Percentiles rank a stretch among this genome's conserved stretches.
Conservation (phyloP, 2,113 vertebrate genomes). For the Gavialis gangeticus region DNA sequence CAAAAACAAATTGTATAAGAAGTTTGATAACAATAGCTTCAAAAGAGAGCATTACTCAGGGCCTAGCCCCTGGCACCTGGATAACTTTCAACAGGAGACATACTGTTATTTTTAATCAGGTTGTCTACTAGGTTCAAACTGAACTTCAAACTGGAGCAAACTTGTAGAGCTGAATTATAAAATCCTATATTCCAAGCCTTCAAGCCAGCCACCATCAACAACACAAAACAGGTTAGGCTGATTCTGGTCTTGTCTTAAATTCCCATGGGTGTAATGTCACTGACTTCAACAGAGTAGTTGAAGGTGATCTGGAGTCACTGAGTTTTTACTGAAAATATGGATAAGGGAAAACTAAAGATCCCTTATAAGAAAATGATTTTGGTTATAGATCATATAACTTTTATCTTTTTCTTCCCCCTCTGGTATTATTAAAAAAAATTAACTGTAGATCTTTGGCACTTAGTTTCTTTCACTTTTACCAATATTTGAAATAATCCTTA, state of each 20-base stretch:
- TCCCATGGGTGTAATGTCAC: background rate
- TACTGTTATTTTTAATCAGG: conserved; percentile 25
- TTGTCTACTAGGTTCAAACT: conserved; percentile 8
- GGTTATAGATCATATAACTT: background rate
- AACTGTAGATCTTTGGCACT: background rate
- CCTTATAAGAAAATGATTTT: background rate
- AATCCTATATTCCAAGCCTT: background rate
- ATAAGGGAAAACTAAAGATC: background rate
- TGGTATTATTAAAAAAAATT: background rate
- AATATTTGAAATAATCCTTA: no score
- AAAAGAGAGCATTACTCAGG: conserved; percentile 57
- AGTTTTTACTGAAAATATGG: background rate
- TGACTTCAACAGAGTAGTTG: background rate
- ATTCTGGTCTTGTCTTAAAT: background rate
- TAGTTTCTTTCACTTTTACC: background rate
- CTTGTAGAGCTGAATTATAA: background rate
- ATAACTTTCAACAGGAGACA: conserved; percentile 58
- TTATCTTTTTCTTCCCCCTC: background rate
- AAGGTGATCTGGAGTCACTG: background rate
- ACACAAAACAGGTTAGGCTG: background rate
- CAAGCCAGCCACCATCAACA: background rate
- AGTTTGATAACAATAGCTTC: conserved; percentile 60
- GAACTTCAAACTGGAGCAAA: conserved; percentile 12
- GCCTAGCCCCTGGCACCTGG: conserved; percentile 41
- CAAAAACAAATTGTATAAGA: conserved; percentile 58